phyloP scores from a whole-genome alignment of 2,888 invertebrate genomes.

The Lithodes maja region DNA sequence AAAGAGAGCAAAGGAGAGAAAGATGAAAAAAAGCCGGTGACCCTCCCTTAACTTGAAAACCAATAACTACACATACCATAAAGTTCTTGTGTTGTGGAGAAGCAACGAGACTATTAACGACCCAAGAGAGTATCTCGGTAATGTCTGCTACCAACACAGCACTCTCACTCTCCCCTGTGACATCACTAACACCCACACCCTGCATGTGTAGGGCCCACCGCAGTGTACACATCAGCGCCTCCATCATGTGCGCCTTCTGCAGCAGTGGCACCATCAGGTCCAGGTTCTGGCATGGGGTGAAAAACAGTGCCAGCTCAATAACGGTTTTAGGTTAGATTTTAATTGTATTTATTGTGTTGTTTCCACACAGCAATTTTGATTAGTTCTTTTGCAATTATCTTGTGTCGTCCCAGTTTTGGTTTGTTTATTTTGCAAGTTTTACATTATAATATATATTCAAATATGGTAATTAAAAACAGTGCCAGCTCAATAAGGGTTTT shows the following conservation, averaged over 20 bases:
- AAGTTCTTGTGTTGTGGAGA: slow-evolving; percentile 55
- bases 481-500: background rate
- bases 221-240: slow-evolving; percentile 55
- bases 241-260: slow-evolving; percentile 58
- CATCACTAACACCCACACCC: slow-evolving; percentile 36
- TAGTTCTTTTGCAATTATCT: too few relatives aligned
- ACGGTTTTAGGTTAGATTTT: too few relatives aligned
- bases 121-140: slow-evolving; percentile 62
- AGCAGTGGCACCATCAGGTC: slow-evolving; percentile 58
- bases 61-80: slow-evolving; percentile 57
- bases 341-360: too few relatives aligned
- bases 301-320: background rate
- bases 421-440: too few relatives aligned
- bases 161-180: slow-evolving; percentile 58
- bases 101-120: slow-evolving; percentile 58
- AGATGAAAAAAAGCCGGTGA: too few relatives aligned
- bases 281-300: slow-evolving; percentile 36
- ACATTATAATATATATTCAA: too few relatives aligned
- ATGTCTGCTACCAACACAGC: slow-evolving; percentile 59
- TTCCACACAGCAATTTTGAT: too few relatives aligned
- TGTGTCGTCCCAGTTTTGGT: too few relatives aligned
- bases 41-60: too few relatives aligned
- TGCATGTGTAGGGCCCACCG: slow-evolving; percentile 42
- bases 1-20: too few relatives aligned
- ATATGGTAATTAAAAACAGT: background rate